These are phyloP conservation scores for Meteorus cinctellus DNA, from an alignment of 2,888 invertebrate species.

Conservation along the genomic window DNA sequence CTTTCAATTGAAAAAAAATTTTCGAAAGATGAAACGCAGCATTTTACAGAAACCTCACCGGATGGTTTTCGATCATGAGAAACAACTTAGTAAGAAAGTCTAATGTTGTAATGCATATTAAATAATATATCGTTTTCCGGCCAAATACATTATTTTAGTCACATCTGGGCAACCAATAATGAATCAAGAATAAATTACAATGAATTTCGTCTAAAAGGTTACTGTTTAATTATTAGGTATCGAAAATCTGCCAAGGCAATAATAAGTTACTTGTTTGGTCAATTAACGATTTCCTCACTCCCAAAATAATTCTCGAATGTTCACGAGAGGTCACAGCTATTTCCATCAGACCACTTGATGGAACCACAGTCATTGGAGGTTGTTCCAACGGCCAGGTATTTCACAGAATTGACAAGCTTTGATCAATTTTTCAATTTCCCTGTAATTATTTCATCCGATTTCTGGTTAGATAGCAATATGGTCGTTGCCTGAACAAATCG, in stretches of 20 bases:
- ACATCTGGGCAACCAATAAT: no score
- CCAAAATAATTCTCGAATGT: constrained; percentile 81
- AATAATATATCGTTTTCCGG: no score
- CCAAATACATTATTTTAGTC: no score
- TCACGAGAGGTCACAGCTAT: constrained; percentile 80
- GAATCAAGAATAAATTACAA: no score
- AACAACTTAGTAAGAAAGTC: no score
- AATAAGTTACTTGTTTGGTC: constrained; percentile 86
- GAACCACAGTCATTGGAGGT: constrained; percentile 82
- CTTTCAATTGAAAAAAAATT: no score
- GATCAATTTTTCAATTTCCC: background rate
- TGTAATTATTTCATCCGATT: background rate
- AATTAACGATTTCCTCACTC: constrained; percentile 80
- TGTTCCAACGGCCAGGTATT: constrained; percentile 78
- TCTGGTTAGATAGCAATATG: constrained; percentile 78
- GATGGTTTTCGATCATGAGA: no score
- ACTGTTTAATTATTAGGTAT: constrained; percentile 51
- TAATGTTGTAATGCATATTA: no score
- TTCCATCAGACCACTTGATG: constrained; percentile 82
- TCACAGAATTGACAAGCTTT: constrained; percentile 12
- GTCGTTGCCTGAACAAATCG: constrained; percentile 80
- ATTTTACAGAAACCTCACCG: no score
- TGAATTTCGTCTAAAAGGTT: no score
- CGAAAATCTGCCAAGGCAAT: constrained; percentile 76
- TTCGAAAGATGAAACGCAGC: no score